phyloP scores from a whole-genome alignment of 2,888 invertebrate species.

The Pyralis farinalis region DNA sequence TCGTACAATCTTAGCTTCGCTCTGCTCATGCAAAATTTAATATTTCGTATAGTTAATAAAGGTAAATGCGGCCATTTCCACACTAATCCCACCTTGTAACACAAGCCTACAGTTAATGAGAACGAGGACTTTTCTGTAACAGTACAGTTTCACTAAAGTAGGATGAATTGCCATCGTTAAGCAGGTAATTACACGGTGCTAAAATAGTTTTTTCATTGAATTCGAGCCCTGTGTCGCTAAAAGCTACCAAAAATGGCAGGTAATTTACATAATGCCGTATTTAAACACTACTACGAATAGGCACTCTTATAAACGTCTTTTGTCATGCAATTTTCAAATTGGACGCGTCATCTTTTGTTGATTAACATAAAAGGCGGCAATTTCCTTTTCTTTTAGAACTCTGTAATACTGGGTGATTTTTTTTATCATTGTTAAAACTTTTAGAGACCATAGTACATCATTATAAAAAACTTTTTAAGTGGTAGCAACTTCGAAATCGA shows the following conservation, averaged over 20 bases:
- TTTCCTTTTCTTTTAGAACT: slow-evolving; percentile 1
- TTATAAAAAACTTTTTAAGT: no score
- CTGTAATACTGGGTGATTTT: no score
- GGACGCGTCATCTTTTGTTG: slow-evolving; percentile 15
- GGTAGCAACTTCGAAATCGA: no score
- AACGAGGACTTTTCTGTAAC: slow-evolving; percentile 30
- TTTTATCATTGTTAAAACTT: no score
- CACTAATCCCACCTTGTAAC: slow-evolving; percentile 35
- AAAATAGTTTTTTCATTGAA: slow-evolving; percentile 30
- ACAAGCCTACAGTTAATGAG: slow-evolving; percentile 28
- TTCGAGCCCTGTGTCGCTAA: slow-evolving; percentile 34
- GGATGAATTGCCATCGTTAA: slow-evolving; percentile 20
- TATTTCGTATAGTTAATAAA: slow-evolving; percentile 32
- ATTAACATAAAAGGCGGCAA: slow-evolving; percentile 13
- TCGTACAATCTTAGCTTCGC: no score
- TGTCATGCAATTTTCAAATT: slow-evolving; percentile 33
- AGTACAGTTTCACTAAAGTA: slow-evolving; percentile 25
- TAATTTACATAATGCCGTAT: slow-evolving; percentile 47
- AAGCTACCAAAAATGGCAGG: slow-evolving; percentile 36
- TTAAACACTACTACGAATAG: slow-evolving; percentile 32
- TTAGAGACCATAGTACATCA: no score
- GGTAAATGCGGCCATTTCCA: slow-evolving; percentile 31
- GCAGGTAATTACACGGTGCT: slow-evolving; percentile 30
- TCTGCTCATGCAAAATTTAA: slow-evolving; percentile 30
- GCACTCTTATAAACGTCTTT: slow-evolving; percentile 35